These are phyloP conservation scores for Acleris literana DNA, from an alignment of 2,888 invertebrate genomes.

Conservation along the genomic window DNA sequence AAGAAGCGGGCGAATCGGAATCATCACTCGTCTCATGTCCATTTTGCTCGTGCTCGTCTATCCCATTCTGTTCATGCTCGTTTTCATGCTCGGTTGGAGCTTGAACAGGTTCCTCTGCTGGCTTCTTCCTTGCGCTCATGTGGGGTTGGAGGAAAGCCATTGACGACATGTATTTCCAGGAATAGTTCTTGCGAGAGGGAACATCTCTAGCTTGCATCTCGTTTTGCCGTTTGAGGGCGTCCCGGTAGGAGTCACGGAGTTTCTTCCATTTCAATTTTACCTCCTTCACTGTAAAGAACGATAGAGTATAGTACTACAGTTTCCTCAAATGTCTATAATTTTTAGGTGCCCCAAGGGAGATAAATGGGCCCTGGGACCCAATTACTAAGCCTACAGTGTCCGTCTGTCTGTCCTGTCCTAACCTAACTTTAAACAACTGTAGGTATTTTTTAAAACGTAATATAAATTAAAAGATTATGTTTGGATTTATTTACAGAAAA, in stretches of 20 bases:
- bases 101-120: conserved; percentile 46
- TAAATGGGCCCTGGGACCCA: too few relatives aligned
- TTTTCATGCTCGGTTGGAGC: conserved; percentile 34
- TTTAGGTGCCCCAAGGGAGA: too few relatives aligned
- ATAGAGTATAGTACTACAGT: neutral
- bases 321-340: too few relatives aligned
- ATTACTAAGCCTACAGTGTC: too few relatives aligned
- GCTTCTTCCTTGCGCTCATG: conserved; percentile 73
- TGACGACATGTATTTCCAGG: conserved; percentile 73
- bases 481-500: too few relatives aligned
- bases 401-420: too few relatives aligned
- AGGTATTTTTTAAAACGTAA: too few relatives aligned
- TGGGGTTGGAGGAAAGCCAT: conserved; percentile 79
- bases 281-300: conserved; percentile 67
- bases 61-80: conserved; percentile 37
- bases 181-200: conserved; percentile 56
- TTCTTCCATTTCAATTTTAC: conserved; percentile 79
- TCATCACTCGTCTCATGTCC: conserved; percentile 50
- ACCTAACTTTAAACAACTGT: too few relatives aligned
- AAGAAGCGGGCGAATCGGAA: conserved; percentile 50
- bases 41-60: conserved; percentile 47
- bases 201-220: conserved; percentile 66
- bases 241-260: conserved; percentile 76
- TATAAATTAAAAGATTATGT: too few relatives aligned
- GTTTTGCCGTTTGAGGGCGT: conserved; percentile 73